phyloP scores from a whole-genome alignment of 2,113 vertebrate species.

The Heterocephalus glaber region DNA sequence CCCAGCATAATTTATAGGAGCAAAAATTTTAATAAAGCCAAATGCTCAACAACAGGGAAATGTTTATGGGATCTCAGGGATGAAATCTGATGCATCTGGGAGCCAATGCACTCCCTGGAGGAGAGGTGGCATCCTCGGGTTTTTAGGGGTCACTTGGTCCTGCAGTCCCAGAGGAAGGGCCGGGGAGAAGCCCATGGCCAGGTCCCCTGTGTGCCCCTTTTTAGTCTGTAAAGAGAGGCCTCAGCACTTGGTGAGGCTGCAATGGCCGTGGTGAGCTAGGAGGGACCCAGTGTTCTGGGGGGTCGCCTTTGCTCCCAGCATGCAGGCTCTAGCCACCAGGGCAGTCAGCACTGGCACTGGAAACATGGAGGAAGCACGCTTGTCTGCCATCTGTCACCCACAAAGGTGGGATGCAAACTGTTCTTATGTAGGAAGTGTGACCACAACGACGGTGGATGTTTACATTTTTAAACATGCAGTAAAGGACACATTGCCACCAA shows the following conservation, averaged over 20 bases:
- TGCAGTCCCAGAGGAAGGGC: background rate
- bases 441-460: background rate
- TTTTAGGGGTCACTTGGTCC: background rate
- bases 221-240: too few relatives aligned
- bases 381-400: background rate
- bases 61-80: background rate
- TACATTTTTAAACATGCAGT: background rate
- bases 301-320: fast-evolving
- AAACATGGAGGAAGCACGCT: background rate
- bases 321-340: background rate
- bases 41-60: background rate
- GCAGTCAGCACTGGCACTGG: background rate
- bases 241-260: too few relatives aligned
- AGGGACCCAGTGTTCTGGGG: fast-evolving
- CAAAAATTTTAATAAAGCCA: background rate
- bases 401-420: background rate
- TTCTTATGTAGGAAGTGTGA: background rate
- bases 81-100: fast-evolving
- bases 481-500: background rate
- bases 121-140: background rate
- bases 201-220: background rate
- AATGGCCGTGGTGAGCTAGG: fast-evolving
- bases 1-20: background rate
- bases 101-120: fast-evolving
- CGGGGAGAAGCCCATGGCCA: too few relatives aligned